Percentiles rank a stretch among this genome's conserved stretches.
Evolutionary conservation across 2,113 vertebrate species (phyloP).

Genomic region (Ceuthmochares aereus): DNA sequence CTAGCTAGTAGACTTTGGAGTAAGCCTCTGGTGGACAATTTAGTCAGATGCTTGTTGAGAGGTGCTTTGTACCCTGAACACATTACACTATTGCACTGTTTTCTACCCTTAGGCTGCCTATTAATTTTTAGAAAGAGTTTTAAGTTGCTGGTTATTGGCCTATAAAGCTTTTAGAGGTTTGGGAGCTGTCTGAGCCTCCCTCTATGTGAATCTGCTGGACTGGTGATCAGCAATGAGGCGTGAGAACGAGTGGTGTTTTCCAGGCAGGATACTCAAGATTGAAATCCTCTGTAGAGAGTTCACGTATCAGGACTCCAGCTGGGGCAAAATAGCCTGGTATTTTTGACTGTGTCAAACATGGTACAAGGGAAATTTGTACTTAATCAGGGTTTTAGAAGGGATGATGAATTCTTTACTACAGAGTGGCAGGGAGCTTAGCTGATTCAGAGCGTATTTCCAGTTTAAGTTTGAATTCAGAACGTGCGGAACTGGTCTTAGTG

Average conservation of each 20-base stretch:
- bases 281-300: neutral
- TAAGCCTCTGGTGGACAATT: neutral
- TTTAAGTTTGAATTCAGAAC: neutral
- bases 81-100: neutral
- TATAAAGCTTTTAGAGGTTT: neutral
- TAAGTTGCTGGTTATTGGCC: neutral
- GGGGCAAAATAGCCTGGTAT: neutral
- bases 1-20: neutral
- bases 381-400: neutral
- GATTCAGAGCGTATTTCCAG: neutral
- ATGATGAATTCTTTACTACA: neutral
- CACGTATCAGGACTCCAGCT: neutral
- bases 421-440: neutral
- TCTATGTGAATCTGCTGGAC: neutral
- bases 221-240: rapidly evolving
- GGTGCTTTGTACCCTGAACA: neutral
- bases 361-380: neutral
- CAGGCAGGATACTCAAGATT: neutral
- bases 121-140: neutral
- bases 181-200: neutral
- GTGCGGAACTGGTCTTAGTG: neutral
- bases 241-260: neutral
- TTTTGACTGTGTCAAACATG: neutral
- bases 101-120: neutral
- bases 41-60: neutral